Evolutionary conservation across 2,113 vertebrate genomes (phyloP).

Genomic region (Psittacula cyanocephala): DNA sequence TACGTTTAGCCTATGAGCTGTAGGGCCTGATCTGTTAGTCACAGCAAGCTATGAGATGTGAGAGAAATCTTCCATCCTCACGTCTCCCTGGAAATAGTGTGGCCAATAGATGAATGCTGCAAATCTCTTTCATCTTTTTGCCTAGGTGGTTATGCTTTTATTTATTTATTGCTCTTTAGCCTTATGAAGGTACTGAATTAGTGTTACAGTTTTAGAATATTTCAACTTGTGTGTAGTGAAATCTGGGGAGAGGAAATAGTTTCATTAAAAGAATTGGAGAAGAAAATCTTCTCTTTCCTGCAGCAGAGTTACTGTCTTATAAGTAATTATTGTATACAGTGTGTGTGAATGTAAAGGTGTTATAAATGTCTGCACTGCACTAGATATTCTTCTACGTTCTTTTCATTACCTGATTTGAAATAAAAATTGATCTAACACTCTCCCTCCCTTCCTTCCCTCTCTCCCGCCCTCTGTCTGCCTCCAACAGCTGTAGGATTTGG

Average conservation of each 20-base stretch:
- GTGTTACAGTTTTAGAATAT: background rate
- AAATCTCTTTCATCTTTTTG: background rate
- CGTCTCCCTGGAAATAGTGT: background rate
- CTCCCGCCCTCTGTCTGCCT: background rate
- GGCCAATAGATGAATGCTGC: background rate
- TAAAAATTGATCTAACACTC: slow-evolving; percentile 28
- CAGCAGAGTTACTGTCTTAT: background rate
- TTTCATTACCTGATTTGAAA: slow-evolving; percentile 3
- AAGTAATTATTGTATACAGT: background rate
- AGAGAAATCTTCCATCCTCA: background rate
- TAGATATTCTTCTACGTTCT: background rate
- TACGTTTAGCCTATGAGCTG: background rate
- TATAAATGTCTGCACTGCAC: background rate
- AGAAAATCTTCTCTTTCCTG: background rate
- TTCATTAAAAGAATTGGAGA: background rate
- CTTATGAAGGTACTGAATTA: background rate
- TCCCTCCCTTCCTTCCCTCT: background rate
- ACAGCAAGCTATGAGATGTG: background rate
- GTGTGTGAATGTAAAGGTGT: background rate
- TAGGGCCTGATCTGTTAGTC: background rate
- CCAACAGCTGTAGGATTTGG: slow-evolving; percentile 84
- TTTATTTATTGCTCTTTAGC: background rate
- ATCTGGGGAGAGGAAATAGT: background rate
- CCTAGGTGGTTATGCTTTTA: background rate
- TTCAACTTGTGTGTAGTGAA: background rate